phyloP scores from a whole-genome alignment of 2,888 invertebrate genomes.

The Sabatieria punctata region DNA sequence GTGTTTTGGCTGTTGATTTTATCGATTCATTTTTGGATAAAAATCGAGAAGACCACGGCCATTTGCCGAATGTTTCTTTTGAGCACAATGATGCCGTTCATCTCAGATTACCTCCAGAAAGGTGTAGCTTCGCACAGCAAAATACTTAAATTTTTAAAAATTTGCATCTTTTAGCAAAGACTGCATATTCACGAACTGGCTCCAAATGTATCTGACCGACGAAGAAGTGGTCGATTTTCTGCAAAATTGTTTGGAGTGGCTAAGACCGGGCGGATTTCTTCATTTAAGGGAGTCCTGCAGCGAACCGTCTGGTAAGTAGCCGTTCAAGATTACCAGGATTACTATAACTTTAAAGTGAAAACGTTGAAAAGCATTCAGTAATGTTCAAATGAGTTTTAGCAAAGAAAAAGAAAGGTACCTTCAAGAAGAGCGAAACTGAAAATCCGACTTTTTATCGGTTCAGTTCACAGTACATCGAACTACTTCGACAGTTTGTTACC shows the following conservation, averaged over 20 bases:
- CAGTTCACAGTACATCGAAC: constrained; percentile 24
- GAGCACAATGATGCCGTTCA: constrained; percentile 39
- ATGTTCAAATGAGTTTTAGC: background rate
- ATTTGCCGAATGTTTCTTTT: constrained; percentile 36
- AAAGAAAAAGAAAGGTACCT: background rate
- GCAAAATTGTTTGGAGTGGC: constrained; percentile 37
- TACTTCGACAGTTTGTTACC: too few relatives aligned
- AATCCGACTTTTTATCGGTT: constrained; percentile 30
- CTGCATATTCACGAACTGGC: constrained; percentile 43
- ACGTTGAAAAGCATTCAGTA: background rate
- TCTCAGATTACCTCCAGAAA: constrained; percentile 31
- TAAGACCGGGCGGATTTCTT: constrained; percentile 38
- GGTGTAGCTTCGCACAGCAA: too few relatives aligned
- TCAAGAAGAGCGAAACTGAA: background rate
- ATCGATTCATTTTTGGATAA: constrained; percentile 40
- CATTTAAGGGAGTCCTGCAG: constrained; percentile 42
- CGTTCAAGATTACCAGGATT: too few relatives aligned
- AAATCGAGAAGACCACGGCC: constrained; percentile 36
- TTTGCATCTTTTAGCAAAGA: constrained; percentile 33
- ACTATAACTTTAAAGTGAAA: background rate
- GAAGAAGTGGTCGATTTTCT: constrained; percentile 36
- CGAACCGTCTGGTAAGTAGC: constrained; percentile 42
- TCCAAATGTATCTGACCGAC: constrained; percentile 43
- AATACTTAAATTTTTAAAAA: constrained; percentile 2
- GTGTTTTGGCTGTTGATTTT: constrained; percentile 40